Conservation (phyloP, 2,797 vertebrate genomes). For the Tapirus indicus region DNA sequence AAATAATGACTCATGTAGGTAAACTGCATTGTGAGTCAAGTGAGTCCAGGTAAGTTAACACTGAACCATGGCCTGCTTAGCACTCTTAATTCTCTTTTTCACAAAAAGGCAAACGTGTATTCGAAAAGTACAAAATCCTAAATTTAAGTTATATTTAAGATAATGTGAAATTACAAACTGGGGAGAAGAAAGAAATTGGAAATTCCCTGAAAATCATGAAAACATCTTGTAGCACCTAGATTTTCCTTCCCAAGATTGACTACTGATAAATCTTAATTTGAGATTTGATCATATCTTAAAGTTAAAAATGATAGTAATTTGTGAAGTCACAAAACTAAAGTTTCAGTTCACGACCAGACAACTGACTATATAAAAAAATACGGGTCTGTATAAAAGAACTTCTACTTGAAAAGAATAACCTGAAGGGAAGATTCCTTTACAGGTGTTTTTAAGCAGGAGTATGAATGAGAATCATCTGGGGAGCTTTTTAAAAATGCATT, state of each 20-base stretch:
- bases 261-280: slow-evolving; percentile 24
- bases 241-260: neutral
- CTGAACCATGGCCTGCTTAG: neutral
- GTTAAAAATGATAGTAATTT: neutral
- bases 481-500: neutral
- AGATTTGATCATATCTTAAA: slow-evolving; percentile 36
- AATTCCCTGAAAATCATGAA: slow-evolving; percentile 25
- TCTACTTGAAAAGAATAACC: neutral
- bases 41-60: neutral
- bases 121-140: neutral
- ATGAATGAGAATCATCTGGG: neutral
- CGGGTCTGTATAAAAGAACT: neutral
- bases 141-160: slow-evolving; percentile 1
- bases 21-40: neutral
- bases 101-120: slow-evolving; percentile 9
- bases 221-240: neutral
- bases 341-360: neutral
- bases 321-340: neutral
- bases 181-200: neutral
- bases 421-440: neutral
- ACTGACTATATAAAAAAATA: neutral
- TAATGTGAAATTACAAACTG: neutral
- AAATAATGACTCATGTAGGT: neutral
- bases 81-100: neutral
- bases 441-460: neutral